A percentile compares a stretch with the other conserved stretches of the same genome.
These are phyloP conservation scores for Venustoraphidia nigricollis DNA, from an alignment of 2,888 invertebrate species.

Conservation along the genomic window DNA sequence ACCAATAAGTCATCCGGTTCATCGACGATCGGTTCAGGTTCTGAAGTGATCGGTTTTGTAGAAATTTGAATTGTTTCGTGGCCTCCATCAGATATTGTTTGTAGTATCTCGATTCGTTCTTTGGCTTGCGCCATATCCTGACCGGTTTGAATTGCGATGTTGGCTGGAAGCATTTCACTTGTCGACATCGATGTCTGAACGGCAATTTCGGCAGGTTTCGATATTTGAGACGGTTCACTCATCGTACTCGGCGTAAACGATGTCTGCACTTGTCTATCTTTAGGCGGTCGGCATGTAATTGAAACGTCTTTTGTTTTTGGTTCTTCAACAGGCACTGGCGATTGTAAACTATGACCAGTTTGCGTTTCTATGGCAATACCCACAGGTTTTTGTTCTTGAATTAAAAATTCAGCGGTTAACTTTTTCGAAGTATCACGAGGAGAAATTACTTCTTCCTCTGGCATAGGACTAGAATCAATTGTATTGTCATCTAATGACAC, in stretches of 20 bases:
- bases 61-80: conserved; percentile 59
- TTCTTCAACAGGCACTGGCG: conserved; percentile 15
- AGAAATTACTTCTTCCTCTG: conserved; percentile 40
- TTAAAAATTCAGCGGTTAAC: conserved; percentile 13
- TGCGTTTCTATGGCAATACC: conserved; percentile 43
- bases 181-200: conserved; percentile 19
- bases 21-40: conserved; percentile 33
- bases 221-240: not conserved
- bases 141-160: conserved; percentile 23
- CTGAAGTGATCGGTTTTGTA: conserved; percentile 39
- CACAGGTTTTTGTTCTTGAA: conserved; percentile 14
- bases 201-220: not conserved
- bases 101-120: conserved; percentile 51
- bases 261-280: conserved; percentile 47
- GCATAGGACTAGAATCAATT: conserved; percentile 55
- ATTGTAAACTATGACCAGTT: conserved; percentile 43
- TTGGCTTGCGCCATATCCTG: conserved; percentile 32
- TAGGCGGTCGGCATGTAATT: conserved; percentile 34
- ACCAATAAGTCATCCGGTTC: conserved; percentile 44
- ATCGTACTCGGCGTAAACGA: conserved; percentile 13
- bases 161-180: conserved; percentile 18
- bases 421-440: conserved; percentile 10
- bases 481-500: conserved; percentile 44
- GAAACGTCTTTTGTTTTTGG: conserved; percentile 32
- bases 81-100: conserved; percentile 39